Conservation (phyloP, 2,797 vertebrate species). For the Hypotaenidia philippensis region DNA sequence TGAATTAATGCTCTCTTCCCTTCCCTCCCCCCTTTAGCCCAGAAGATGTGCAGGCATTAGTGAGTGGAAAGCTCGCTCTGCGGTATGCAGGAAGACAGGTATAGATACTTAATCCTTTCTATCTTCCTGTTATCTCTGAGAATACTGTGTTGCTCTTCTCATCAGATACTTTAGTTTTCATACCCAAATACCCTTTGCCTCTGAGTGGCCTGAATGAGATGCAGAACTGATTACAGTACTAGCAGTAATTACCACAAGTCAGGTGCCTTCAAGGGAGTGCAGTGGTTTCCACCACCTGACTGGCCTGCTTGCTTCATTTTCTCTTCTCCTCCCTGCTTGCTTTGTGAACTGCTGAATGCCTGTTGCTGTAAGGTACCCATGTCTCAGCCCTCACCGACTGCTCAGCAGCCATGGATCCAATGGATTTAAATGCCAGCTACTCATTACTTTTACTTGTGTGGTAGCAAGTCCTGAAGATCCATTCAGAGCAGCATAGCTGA, state of each 20-base stretch:
- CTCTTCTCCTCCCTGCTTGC: not conserved
- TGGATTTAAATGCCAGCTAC: not conserved
- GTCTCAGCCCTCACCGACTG: not conserved
- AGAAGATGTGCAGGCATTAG: conserved; percentile 94
- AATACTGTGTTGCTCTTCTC: not conserved
- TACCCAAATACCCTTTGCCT: not conserved
- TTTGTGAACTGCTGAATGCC: not conserved
- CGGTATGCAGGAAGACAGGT: conserved; percentile 97
- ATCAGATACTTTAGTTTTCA: not conserved
- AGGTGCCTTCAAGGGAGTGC: not conserved
- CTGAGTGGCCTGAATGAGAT: not conserved
- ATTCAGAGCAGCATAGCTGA: not conserved
- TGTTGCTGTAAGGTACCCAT: not conserved
- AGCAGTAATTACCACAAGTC: not conserved
- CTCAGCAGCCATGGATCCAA: not conserved
- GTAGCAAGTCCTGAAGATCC: not conserved
- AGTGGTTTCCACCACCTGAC: not conserved
- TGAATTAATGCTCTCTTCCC: not conserved
- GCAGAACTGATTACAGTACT: not conserved
- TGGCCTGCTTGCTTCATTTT: rapidly evolving
- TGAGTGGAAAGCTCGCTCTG: conserved; percentile 95
- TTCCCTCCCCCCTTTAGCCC: conserved; percentile 81
- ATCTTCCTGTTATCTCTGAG: not conserved
- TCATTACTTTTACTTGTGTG: not conserved
- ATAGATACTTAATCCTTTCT: conserved; percentile 34